phyloP scores from a whole-genome alignment of 1,140 invertebrate species.

The Littorina saxatilis region DNA sequence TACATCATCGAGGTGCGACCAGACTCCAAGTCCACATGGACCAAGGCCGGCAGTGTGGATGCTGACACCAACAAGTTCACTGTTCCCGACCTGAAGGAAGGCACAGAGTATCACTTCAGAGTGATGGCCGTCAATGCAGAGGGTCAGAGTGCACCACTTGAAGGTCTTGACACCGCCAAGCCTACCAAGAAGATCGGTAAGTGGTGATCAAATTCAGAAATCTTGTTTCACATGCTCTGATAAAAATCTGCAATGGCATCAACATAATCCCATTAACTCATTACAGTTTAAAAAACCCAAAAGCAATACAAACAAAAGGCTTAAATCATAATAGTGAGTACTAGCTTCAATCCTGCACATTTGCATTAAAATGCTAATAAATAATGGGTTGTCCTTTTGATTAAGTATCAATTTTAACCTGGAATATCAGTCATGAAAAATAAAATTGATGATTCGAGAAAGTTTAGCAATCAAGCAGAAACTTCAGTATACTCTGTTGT shows the following conservation, averaged over 20 bases:
- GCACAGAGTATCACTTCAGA: conserved; percentile 95
- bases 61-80: conserved; percentile 79
- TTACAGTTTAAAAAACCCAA: too few relatives aligned
- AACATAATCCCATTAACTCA: not conserved
- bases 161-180: conserved; percentile 51
- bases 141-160: conserved; percentile 78
- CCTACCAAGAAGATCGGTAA: conserved; percentile 60
- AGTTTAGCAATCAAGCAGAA: too few relatives aligned
- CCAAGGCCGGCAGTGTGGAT: conserved; percentile 48
- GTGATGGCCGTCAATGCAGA: conserved; percentile 84
- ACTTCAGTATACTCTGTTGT: too few relatives aligned
- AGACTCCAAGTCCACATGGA: conserved; percentile 54
- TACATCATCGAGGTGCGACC: conserved; percentile 72
- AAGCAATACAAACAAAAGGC: too few relatives aligned
- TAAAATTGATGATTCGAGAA: too few relatives aligned
- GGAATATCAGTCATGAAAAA: too few relatives aligned
- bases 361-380: too few relatives aligned
- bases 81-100: conserved; percentile 92
- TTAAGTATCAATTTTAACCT: too few relatives aligned
- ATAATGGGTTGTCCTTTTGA: too few relatives aligned
- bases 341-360: too few relatives aligned
- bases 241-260: not conserved
- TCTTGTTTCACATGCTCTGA: not conserved
- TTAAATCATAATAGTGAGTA: too few relatives aligned
- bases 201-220: not conserved